A percentile compares a stretch with the other conserved stretches of the same genome.
These are phyloP conservation scores for Asobara japonica DNA, from an alignment of 1,140 invertebrate genomes.

Conservation along the genomic window DNA sequence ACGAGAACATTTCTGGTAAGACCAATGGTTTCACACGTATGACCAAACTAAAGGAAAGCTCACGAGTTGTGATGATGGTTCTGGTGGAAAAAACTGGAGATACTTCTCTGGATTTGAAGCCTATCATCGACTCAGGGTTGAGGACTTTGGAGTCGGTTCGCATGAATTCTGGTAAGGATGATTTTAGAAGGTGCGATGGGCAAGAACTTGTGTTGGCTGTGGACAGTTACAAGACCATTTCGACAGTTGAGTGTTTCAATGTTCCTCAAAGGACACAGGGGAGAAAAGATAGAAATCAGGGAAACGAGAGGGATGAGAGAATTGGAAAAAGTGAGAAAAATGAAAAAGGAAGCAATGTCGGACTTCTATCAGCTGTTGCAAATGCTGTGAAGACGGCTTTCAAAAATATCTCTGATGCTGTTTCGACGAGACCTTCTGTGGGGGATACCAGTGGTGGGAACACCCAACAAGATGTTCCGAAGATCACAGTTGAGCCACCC, in stretches of 20 bases:
- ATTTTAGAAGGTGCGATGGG: too few relatives aligned
- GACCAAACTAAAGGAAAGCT: conserved; percentile 17
- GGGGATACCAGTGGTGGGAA: neutral
- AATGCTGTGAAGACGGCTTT: conserved; percentile 52
- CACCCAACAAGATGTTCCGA: neutral
- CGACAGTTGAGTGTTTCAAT: conserved; percentile 23
- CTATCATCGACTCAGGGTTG: conserved; percentile 52
- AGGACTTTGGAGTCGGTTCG: conserved; percentile 38
- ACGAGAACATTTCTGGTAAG: neutral
- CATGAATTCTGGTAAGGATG: neutral
- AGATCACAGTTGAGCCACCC: neutral
- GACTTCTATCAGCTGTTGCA: conserved; percentile 50
- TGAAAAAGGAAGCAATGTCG: too few relatives aligned
- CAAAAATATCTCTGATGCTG: neutral
- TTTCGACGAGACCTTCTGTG: neutral
- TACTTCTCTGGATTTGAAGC: conserved; percentile 41
- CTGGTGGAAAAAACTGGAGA: conserved; percentile 45
- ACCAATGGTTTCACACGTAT: neutral
- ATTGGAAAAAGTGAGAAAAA: too few relatives aligned
- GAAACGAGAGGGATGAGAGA: neutral
- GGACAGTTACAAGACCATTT: conserved; percentile 39
- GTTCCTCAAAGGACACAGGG: neutral
- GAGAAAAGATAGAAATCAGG: too few relatives aligned
- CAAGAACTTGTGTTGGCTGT: neutral
- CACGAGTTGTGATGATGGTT: conserved; percentile 56